phyloP scores from a whole-genome alignment of 2,113 vertebrate species.

The Thymallus thymallus region DNA sequence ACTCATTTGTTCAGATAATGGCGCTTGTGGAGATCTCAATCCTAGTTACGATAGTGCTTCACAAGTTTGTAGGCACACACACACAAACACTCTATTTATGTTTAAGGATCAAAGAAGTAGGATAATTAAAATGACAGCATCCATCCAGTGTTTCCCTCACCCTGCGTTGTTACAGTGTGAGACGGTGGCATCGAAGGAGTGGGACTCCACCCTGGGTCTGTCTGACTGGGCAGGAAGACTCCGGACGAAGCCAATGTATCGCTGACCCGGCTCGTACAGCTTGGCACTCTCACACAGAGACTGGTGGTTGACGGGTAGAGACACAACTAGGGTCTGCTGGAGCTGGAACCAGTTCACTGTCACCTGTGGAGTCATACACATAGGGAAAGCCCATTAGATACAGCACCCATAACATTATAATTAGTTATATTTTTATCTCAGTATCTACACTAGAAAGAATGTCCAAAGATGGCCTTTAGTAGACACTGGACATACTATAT shows the following conservation, averaged over 20 bases:
- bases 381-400: background rate
- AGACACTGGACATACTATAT: no score
- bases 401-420: no score
- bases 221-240: conserved; percentile 74
- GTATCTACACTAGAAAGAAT: no score
- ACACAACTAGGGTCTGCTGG: conserved; percentile 89
- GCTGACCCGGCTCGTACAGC: conserved; percentile 91
- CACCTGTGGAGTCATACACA: conserved; percentile 72
- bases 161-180: conserved; percentile 70
- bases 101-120: no score
- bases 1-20: no score
- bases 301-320: conserved; percentile 87
- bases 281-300: conserved; percentile 90
- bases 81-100: no score
- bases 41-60: no score
- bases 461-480: no score
- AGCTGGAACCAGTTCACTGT: conserved; percentile 97
- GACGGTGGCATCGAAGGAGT: conserved; percentile 71
- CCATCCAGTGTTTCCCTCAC: conserved; percentile 61
- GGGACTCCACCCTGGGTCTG: conserved; percentile 69
- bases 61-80: no score
- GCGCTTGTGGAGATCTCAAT: no score
- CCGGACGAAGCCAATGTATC: conserved; percentile 88
- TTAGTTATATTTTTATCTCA: no score
- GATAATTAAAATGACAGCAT: no score